Evolutionary conservation across 2,797 vertebrate genomes (phyloP).

Genomic region (Helarctos malayanus): DNA sequence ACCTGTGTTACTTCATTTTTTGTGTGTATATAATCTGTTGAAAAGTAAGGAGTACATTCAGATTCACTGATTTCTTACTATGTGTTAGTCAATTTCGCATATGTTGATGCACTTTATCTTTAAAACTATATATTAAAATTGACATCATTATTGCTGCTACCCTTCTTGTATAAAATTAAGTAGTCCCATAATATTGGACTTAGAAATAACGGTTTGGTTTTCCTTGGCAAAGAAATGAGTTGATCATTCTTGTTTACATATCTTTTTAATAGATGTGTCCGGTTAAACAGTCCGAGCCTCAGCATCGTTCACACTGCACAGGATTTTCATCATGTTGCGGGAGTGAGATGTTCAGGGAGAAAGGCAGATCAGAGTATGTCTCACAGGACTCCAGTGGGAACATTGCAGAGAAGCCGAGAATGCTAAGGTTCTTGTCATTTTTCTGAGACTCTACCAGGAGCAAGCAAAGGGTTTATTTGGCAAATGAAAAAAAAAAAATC

Average conservation of each 20-base stretch:
- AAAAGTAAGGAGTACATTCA: neutral
- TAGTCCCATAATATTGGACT: neutral
- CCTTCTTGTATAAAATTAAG: neutral
- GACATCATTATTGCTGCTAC: fast-evolving
- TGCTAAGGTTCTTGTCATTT: neutral
- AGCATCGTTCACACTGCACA: neutral
- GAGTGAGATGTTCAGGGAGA: neutral
- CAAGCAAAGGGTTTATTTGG: neutral
- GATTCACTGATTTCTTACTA: neutral
- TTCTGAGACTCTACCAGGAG: neutral
- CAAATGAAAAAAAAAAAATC: neutral
- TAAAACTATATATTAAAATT: neutral
- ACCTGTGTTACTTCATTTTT: neutral
- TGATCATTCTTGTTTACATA: neutral
- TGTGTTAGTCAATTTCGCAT: neutral
- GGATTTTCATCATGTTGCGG: neutral
- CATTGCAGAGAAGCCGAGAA: neutral
- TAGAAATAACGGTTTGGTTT: neutral
- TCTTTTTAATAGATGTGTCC: neutral
- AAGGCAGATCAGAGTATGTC: neutral
- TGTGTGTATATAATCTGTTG: neutral
- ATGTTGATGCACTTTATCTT: neutral
- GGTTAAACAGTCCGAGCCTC: neutral
- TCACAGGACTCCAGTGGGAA: neutral
- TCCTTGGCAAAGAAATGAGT: neutral